Conservation (phyloP, 2,113 vertebrate genomes). For the Circaetus cinerascens region DNA sequence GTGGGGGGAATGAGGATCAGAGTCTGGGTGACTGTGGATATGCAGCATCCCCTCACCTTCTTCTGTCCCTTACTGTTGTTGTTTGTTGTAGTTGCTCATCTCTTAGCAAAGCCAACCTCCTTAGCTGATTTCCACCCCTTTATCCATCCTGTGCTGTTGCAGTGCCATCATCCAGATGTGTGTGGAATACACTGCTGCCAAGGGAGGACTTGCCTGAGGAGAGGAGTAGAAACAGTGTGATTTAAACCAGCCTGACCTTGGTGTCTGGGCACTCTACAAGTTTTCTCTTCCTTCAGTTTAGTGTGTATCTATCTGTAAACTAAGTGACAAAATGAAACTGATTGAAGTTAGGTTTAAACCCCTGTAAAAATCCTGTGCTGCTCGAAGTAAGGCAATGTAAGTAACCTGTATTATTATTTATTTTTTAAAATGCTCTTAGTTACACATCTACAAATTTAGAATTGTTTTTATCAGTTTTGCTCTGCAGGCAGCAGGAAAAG, state of each 20-base stretch:
- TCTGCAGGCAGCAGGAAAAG: background rate
- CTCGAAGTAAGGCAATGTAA: background rate
- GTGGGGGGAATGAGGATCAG: background rate
- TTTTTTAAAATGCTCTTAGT: background rate
- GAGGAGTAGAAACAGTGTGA: background rate
- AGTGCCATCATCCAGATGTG: background rate
- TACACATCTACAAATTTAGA: background rate
- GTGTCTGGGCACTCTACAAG: background rate
- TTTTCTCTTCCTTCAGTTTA: background rate
- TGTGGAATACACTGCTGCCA: background rate
- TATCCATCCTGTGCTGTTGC: background rate
- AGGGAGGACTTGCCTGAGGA: background rate
- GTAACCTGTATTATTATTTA: background rate
- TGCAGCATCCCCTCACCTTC: background rate
- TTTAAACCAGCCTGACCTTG: background rate
- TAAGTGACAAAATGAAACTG: background rate
- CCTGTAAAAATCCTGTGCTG: background rate
- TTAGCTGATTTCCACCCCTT: background rate
- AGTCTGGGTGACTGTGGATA: background rate
- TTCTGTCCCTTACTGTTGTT: background rate
- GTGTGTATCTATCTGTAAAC: background rate
- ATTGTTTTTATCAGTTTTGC: background rate
- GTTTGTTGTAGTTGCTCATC: background rate
- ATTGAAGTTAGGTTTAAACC: background rate
- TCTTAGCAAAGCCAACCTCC: background rate